These are phyloP conservation scores for Drosophila tanythrix DNA, from an alignment of 2,888 invertebrate species.

Conservation along the genomic window DNA sequence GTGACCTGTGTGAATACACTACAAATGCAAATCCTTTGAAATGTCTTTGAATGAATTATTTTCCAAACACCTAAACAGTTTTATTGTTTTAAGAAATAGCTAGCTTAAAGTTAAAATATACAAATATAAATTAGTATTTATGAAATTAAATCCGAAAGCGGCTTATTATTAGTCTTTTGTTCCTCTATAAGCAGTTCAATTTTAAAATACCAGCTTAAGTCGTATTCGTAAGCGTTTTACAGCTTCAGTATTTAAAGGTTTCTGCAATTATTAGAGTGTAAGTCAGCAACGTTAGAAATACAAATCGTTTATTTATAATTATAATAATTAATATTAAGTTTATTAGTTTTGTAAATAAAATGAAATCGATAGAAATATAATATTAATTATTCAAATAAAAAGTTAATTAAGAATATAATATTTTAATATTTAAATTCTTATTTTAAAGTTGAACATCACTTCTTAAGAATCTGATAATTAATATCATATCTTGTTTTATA, in stretches of 20 bases:
- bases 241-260: not conserved
- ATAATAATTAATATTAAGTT: not conserved
- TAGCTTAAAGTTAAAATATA: not conserved
- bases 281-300: too few relatives aligned
- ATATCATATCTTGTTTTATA: not conserved
- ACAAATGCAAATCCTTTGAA: not conserved
- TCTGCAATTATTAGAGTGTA: not conserved
- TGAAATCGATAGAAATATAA: not conserved
- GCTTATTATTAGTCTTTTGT: not conserved
- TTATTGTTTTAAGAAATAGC: not conserved
- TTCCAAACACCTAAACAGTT: not conserved
- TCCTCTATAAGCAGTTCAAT: not conserved
- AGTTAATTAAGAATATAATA: not conserved
- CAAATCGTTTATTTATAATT: not conserved
- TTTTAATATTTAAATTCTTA: not conserved
- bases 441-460: not conserved
- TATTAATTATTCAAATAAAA: too few relatives aligned
- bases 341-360: not conserved
- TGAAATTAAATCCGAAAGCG: not conserved
- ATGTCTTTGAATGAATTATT: not conserved
- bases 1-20: conserved; percentile 39
- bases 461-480: not conserved
- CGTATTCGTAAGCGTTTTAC: not conserved
- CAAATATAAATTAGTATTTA: not conserved
- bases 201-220: not conserved